Conservation (phyloP, 2,888 invertebrate genomes). For the Dicranocentrus wangi region DNA sequence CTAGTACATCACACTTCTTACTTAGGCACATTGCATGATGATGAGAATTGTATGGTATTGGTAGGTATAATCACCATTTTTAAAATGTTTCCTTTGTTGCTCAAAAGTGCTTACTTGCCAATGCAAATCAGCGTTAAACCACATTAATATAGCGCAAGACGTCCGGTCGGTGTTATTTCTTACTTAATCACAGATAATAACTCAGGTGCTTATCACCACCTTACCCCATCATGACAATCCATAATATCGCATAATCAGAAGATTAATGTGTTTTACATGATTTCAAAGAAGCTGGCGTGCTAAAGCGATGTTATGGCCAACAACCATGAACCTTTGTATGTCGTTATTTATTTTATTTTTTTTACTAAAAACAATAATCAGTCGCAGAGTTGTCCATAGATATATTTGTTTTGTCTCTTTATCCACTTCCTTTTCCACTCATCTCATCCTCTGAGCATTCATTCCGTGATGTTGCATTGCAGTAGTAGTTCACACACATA, state of each 20-base stretch:
- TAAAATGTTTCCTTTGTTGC: constrained; percentile 31
- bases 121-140: constrained; percentile 41
- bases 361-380: too few relatives aligned
- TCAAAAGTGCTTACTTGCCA: constrained; percentile 16
- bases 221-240: constrained; percentile 36
- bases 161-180: constrained; percentile 35
- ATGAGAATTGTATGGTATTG: too few relatives aligned
- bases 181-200: constrained; percentile 32
- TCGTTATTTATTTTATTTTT: too few relatives aligned
- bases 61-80: background rate
- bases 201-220: constrained; percentile 54
- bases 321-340: background rate
- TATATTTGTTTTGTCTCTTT: too few relatives aligned
- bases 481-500: too few relatives aligned
- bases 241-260: constrained; percentile 1
- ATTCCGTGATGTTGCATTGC: too few relatives aligned
- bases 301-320: background rate
- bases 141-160: constrained; percentile 33
- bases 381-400: too few relatives aligned
- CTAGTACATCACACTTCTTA: too few relatives aligned
- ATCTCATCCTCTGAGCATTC: too few relatives aligned
- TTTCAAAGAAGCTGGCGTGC: background rate
- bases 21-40: too few relatives aligned
- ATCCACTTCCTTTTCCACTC: too few relatives aligned
- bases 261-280: background rate